Evolutionary conservation across 2,113 vertebrate genomes (phyloP), one percentile per base, ranked within the genome.

Genomic region (Talpa occidentalis): DNA sequence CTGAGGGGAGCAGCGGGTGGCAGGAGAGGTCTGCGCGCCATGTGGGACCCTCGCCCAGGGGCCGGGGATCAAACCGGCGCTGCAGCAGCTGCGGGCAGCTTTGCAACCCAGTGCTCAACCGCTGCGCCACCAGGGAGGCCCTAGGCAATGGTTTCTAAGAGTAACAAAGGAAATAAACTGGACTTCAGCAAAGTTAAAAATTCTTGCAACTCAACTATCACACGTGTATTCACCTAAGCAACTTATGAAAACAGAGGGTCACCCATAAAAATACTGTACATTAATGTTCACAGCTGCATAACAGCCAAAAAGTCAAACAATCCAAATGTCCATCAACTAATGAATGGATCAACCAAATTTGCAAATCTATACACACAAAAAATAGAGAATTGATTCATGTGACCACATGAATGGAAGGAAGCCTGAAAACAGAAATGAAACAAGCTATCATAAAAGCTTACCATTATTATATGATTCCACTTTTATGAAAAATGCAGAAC

Each of bases 401-500:
- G n/a, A 16, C 66, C 22, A 32, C 40, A 7, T 1, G 47, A n/a
- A 35, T 2, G 54, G 4, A 49, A 30, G 54, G 4, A 49, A 30
- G 42, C 16, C 12, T 14, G 3, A 66, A 93, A 37, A 37, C 54
- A 78, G 56, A n/a, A n/a, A 37, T 5, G 5, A n/a, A 42, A 54
- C 35, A 9, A 26, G 6, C 24, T 10, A 28, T 6, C 26, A 44
- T 44, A 10, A 42, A 32, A 59, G 44, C 21, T 21, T 60, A 12
- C 14, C 15, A 62, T 28, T 5, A 28, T 1, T 4, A 4, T 19
- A 2, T 3, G 40, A 52, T 0, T 14, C 52, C 44, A 64, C 26
- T 44, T 37, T 56, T 3, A n/a, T 0, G 19, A 14, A 3, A 15
- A 6, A 35, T 6, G 7, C 17, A 28, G 8, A 49, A 59, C 0